These are phyloP conservation scores for Nymphicus hollandicus DNA, from an alignment of 2,113 vertebrate genomes.

Conservation along the genomic window DNA sequence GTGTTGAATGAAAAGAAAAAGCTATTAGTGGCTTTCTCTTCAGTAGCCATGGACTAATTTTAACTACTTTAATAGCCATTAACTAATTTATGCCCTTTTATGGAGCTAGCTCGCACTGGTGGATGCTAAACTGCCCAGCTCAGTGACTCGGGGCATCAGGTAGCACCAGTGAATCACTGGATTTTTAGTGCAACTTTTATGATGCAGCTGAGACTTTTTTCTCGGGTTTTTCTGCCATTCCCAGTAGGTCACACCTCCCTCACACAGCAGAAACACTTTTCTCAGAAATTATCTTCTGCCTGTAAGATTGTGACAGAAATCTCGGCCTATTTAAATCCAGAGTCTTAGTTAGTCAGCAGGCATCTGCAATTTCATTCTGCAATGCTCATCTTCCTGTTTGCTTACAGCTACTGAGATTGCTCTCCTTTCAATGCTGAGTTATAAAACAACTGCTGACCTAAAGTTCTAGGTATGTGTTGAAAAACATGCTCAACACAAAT, in stretches of 20 bases:
- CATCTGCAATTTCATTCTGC: neutral
- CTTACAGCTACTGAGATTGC: neutral
- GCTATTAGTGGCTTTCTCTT: neutral
- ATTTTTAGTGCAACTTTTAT: neutral
- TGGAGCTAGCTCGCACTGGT: neutral
- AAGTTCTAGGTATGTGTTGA: neutral
- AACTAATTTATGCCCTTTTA: neutral
- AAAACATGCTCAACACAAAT: neutral
- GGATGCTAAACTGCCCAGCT: neutral
- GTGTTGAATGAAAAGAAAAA: neutral
- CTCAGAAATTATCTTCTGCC: neutral
- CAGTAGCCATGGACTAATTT: neutral
- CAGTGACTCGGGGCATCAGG: neutral
- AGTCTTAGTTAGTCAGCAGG: neutral
- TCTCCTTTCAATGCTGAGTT: neutral
- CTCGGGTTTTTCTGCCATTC: neutral
- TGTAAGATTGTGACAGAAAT: neutral
- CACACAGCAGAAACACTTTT: neutral
- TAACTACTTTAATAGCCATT: neutral
- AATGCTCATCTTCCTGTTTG: neutral
- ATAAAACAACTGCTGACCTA: neutral
- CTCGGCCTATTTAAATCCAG: neutral
- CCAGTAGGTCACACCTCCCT: neutral
- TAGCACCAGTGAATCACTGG: conserved; percentile 19
- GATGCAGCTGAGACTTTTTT: neutral